A percentile compares a stretch with the other conserved stretches of the same genome.
phyloP scores from a whole-genome alignment of 2,113 vertebrate genomes.

The cat (Felis catus) region DNA sequence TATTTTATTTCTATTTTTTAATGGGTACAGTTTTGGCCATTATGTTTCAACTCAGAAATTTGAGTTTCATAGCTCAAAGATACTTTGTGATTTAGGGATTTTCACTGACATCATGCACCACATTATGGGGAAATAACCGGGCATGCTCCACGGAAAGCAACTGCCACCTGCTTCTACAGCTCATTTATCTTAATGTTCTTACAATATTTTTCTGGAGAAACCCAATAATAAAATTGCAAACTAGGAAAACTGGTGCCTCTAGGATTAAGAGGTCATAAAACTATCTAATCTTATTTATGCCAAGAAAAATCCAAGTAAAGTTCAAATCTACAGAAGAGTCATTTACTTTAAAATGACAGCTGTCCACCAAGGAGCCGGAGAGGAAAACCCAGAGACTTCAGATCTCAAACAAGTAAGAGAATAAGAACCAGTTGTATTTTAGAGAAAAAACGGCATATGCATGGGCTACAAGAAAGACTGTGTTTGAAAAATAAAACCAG shows the following conservation, averaged over 20 bases:
- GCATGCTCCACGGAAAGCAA: background rate
- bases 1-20: constrained; percentile 48
- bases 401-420: background rate
- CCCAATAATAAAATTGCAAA: background rate
- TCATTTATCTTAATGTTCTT: background rate
- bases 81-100: background rate
- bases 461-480: background rate
- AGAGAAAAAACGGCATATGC: background rate
- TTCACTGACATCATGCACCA: background rate
- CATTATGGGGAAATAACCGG: background rate
- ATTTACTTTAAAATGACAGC: background rate
- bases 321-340: constrained; percentile 6
- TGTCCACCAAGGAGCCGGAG: constrained; percentile 14
- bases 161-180: background rate
- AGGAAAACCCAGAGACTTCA: background rate
- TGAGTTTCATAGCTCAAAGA: background rate
- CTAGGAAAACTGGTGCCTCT: background rate
- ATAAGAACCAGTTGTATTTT: background rate
- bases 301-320: background rate
- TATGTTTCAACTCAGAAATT: background rate
- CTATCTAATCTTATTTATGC: background rate
- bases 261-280: constrained; percentile 44
- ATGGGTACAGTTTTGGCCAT: background rate
- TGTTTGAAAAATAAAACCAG: constrained; percentile 30
- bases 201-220: constrained; percentile 33